Evolutionary conservation across 2,113 vertebrate genomes (phyloP), one percentile per base, ranked within the genome.

Genomic region (Cyanistes caeruleus): DNA sequence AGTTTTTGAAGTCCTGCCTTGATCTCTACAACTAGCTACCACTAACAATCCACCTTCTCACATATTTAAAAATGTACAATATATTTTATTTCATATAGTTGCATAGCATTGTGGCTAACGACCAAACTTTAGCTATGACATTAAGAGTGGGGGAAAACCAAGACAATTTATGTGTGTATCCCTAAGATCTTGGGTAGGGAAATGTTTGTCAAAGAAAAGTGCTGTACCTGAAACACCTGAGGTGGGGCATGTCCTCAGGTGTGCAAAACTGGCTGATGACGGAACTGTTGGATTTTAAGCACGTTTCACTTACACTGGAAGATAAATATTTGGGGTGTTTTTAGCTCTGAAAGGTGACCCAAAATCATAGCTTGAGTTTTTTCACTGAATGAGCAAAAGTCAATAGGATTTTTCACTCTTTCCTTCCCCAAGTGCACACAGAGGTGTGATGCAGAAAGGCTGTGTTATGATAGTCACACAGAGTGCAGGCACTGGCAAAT

Each of bases 1-100:
- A 77, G 75, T 49, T 93, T 97, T 95, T 96, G 91, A 97, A 97
- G 95, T 89, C 46, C 68, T 90, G 44, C 39, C 43, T 95, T 92
- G 69, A 90, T 95, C 33, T 10, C 41, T 84, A 65, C 56, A 73
- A 39, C 43, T 21, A 73, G 25, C 72, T 90, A 49, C 65, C 24
- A 27, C 35, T 72, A 92, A 73, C 69, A 95, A 60, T 11, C 44
- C 20, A 25, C 16, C 28, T 92, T 65, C 60, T 91, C 52, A 51
- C 43, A 20, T 63, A 74, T 93, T 94, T 81, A 84, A 77, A 87
- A 87, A 77, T 48, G 23, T 69, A 51, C 19, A 76, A 56, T 25
- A 46, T 84, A 65, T 33, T 86, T 52, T 81, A 18, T 76, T 96
- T 88, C 41, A 64, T 55, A 6, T 79, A 60, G 41, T 37, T 91